Percentiles rank a stretch among this genome's conserved stretches.
These are phyloP conservation scores for Nomada flava DNA, from an alignment of 2,888 invertebrate species.

Conservation along the genomic window DNA sequence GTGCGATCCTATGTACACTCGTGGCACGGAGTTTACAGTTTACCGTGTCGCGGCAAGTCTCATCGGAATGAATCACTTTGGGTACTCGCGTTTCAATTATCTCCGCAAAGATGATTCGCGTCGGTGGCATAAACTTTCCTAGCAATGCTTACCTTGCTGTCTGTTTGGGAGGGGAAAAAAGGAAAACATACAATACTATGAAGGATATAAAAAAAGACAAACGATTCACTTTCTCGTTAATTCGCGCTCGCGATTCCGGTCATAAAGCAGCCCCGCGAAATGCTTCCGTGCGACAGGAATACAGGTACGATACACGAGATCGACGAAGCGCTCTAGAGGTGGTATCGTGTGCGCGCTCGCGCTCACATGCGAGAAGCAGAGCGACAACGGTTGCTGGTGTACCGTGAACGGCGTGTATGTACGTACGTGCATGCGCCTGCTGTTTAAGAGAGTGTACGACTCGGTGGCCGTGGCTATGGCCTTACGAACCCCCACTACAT, in stretches of 20 bases:
- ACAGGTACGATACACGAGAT: conserved; percentile 46
- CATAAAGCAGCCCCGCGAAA: conserved; percentile 29
- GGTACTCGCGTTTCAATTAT: no score
- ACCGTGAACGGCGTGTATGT: background rate
- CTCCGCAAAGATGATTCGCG: no score
- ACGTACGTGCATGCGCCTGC: conserved; percentile 25
- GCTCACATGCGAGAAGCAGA: conserved; percentile 21
- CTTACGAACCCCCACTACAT: conserved; percentile 77
- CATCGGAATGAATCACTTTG: conserved; percentile 2
- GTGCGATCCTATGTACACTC: conserved; percentile 23
- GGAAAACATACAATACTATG: no score
- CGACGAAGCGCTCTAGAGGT: conserved; percentile 33
- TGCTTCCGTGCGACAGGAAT: conserved; percentile 45
- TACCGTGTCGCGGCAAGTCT: conserved; percentile 21
- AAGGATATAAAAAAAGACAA: background rate
- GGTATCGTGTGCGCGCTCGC: conserved; percentile 26
- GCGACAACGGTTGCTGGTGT: conserved; percentile 31
- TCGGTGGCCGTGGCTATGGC: conserved; percentile 84
- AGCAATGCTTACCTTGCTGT: no score
- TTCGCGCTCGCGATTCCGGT: conserved; percentile 16
- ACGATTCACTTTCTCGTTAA: conserved; percentile 30
- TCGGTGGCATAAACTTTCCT: no score
- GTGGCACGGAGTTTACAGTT: conserved; percentile 31
- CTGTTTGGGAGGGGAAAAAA: background rate
- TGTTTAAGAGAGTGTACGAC: conserved; percentile 62